Conservation (phyloP, 1,140 invertebrate genomes). For the Neodiprion virginianus region DNA sequence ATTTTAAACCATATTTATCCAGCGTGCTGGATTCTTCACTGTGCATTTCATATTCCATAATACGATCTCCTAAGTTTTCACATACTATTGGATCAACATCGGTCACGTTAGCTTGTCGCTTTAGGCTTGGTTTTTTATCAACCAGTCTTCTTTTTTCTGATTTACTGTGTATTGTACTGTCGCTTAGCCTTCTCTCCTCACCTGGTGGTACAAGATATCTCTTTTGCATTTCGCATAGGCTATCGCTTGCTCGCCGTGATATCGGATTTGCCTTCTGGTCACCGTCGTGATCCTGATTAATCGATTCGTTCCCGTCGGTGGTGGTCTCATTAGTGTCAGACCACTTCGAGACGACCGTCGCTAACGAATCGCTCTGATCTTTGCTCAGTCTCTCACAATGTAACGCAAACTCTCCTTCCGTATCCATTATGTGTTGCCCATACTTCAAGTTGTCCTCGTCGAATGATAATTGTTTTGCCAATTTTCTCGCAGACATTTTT, state of each 20-base stretch:
- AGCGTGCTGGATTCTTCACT: not conserved
- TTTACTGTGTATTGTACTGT: conserved; percentile 31
- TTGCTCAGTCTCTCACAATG: not conserved
- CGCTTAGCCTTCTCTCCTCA: conserved; percentile 42
- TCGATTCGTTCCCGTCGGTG: not conserved
- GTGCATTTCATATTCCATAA: not conserved
- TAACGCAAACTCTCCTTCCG: not conserved
- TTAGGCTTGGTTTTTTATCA: conserved; percentile 39
- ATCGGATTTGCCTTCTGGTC: not conserved
- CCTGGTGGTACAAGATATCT: conserved; percentile 6
- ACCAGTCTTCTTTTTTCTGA: conserved; percentile 6
- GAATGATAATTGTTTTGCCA: conserved; percentile 32
- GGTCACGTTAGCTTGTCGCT: conserved; percentile 44
- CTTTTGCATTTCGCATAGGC: conserved; percentile 25
- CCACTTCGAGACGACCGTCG: not conserved
- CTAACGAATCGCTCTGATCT: not conserved
- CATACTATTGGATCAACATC: conserved; percentile 32
- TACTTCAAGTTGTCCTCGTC: conserved; percentile 15
- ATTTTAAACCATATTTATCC: not conserved
- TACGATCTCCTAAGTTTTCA: conserved; percentile 4
- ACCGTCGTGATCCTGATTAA: not conserved
- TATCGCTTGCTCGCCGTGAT: conserved; percentile 42
- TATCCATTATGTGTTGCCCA: not conserved
- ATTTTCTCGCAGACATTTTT: not conserved
- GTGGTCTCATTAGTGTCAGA: not conserved